phyloP scores from a whole-genome alignment of 2,888 invertebrate species.

The Cosmorhoe ocellata region DNA sequence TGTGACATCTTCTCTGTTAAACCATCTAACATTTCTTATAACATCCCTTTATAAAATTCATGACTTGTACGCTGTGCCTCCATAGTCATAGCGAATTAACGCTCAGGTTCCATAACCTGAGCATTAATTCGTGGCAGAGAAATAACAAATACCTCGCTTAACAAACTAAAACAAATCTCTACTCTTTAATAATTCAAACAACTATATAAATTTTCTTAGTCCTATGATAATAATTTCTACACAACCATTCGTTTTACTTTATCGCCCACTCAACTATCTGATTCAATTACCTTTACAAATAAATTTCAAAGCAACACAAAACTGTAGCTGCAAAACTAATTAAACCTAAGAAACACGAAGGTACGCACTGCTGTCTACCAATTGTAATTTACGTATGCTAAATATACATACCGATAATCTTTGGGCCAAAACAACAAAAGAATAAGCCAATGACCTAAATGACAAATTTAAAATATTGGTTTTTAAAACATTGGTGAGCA shows the following conservation, averaged over 20 bases:
- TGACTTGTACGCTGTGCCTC: too few relatives aligned
- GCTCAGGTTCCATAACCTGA: too few relatives aligned
- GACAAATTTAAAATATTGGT: too few relatives aligned
- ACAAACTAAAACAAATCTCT: not conserved
- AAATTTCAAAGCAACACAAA: constrained; percentile 12
- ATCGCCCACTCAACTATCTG: constrained; percentile 19
- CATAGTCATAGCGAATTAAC: too few relatives aligned
- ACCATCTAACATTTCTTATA: too few relatives aligned
- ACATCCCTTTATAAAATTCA: too few relatives aligned
- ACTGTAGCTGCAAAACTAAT: constrained; percentile 11
- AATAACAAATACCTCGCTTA: not conserved
- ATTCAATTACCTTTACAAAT: constrained; percentile 16
- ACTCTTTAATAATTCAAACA: not conserved
- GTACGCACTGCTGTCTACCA: constrained; percentile 2
- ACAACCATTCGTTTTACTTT: constrained; percentile 11
- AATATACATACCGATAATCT: too few relatives aligned
- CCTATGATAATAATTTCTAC: constrained; percentile 10
- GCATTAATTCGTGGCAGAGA: too few relatives aligned
- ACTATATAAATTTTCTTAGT: not conserved
- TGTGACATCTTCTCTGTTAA: too few relatives aligned
- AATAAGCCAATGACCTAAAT: too few relatives aligned
- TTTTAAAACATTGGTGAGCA: too few relatives aligned
- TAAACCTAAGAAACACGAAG: constrained; percentile 8
- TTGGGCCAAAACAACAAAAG: too few relatives aligned
- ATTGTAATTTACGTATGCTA: constrained; percentile 14